Conservation (phyloP, 2,113 vertebrate genomes). For the Festucalex cinctus region DNA sequence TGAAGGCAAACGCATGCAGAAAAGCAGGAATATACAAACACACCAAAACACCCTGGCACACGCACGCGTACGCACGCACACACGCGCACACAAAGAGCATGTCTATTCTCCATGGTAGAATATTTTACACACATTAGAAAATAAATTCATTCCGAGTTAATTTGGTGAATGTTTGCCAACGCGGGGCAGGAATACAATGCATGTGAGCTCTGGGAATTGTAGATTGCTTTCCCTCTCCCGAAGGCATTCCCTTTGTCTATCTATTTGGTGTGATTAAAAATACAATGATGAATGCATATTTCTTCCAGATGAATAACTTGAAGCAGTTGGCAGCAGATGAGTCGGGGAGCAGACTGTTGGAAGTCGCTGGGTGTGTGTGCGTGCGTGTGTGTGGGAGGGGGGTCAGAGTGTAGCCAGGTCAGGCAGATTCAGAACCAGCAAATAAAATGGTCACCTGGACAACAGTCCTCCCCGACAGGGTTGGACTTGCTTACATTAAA, state of each 20-base stretch:
- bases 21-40: conserved; percentile 4
- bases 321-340: conserved; percentile 75
- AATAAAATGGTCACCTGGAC: conserved; percentile 56
- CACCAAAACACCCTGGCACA: background rate
- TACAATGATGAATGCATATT: conserved; percentile 81
- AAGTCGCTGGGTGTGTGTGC: conserved; percentile 10
- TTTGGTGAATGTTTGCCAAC: conserved; percentile 76
- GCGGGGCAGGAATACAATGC: conserved; percentile 69
- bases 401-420: conserved; percentile 59
- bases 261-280: conserved; percentile 82
- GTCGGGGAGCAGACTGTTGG: conserved; percentile 65
- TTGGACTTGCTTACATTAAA: conserved; percentile 44
- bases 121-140: conserved; percentile 74
- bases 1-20: background rate
- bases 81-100: conserved; percentile 20
- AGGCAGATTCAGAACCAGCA: conserved; percentile 53
- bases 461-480: conserved; percentile 34
- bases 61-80: background rate
- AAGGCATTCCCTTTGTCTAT: conserved; percentile 77
- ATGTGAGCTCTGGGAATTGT: conserved; percentile 74
- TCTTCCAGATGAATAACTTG: conserved; percentile 80
- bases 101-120: conserved; percentile 60
- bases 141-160: conserved; percentile 80
- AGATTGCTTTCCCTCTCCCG: conserved; percentile 68
- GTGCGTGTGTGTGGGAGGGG: background rate